Evolutionary conservation across 92 coral and sea anemone species (phyloP), one percentile per base, ranked within the genome.

Genomic region (Montipora capitata): DNA sequence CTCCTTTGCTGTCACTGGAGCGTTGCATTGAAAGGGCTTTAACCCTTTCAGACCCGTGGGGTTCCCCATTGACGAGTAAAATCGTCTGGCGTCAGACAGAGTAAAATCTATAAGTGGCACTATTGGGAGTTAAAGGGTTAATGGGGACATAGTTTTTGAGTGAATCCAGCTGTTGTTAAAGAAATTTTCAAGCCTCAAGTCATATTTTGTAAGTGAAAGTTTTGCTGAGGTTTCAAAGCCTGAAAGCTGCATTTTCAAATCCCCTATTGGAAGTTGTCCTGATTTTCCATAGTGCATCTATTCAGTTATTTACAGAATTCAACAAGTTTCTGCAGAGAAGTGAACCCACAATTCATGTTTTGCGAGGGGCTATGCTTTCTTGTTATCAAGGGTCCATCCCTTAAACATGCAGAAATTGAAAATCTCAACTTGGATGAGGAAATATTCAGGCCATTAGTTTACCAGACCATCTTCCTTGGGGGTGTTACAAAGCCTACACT

Each of bases 261-360:
- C 89, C 93, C 4, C 63, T 83, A n/a, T 9, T 83, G 80, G 93
- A 90, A 48, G 74, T 84, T 38, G 89, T 89, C 85, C 73, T 89
- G 41, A 75, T 83, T 14, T 77, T 83, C 84, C 76, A 89, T 44
- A 75, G 42, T 48, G 89, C 89, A 65, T 69, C 85, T 39, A 83
- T 89, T 35, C 92, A 83, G 80, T 20, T 89, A 80, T 83, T 89
- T 56, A 89, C 89, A 11, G 49, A 83, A 41, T 89, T 89, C 57
- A 76, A 76, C 63, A 82, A 89, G 66, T 84, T 89, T 15, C 61
- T 89, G 43, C 92, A 83, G 69, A 83, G 68, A 89, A 89, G 79
- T 78, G 88, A 82, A 40, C 87, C 87, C 18, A 88, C 87, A 57
- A 56, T 88, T 44, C 82, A 81, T 42, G 51, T 88, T 40, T 15